phyloP scores from a whole-genome alignment of 2,797 vertebrate species.

The Discoglossus pictus region DNA sequence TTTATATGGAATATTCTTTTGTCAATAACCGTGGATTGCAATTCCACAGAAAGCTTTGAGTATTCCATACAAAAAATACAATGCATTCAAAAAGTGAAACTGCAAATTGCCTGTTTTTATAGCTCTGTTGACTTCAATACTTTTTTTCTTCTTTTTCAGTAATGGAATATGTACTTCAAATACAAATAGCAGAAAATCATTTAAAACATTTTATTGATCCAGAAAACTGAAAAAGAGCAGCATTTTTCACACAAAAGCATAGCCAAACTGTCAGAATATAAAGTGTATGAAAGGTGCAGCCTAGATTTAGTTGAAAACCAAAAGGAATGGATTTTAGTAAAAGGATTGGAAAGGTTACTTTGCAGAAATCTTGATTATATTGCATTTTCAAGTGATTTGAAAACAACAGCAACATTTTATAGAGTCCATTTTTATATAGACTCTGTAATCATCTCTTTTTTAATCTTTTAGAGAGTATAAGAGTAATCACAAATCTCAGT shows the following conservation, averaged over 20 bases:
- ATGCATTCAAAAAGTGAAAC: slow-evolving; percentile 30
- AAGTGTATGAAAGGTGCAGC: background rate
- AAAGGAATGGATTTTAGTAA: background rate
- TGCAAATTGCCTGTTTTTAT: slow-evolving; percentile 22
- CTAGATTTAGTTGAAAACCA: slow-evolving; percentile 2
- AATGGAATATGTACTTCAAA: slow-evolving; percentile 36
- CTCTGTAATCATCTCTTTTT: no score
- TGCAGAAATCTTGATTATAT: no score
- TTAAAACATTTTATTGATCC: slow-evolving; percentile 39
- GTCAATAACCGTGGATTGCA: slow-evolving; percentile 33
- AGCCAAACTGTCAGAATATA: slow-evolving; percentile 12
- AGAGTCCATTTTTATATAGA: no score
- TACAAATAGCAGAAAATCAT: slow-evolving; percentile 21
- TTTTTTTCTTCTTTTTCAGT: slow-evolving; percentile 23
- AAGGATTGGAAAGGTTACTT: no score
- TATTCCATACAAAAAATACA: slow-evolving; percentile 19
- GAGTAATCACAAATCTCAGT: no score
- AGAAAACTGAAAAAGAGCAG: background rate
- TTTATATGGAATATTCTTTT: slow-evolving; percentile 12
- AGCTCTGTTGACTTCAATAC: slow-evolving; percentile 8
- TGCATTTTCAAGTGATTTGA: no score
- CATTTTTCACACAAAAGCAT: background rate
- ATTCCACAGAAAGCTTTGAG: slow-evolving; percentile 15
- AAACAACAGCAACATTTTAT: no score
- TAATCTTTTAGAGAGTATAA: no score